Evolutionary conservation across 2,113 vertebrate species (phyloP).

Genomic region (Syngnathoides biaculeatus): DNA sequence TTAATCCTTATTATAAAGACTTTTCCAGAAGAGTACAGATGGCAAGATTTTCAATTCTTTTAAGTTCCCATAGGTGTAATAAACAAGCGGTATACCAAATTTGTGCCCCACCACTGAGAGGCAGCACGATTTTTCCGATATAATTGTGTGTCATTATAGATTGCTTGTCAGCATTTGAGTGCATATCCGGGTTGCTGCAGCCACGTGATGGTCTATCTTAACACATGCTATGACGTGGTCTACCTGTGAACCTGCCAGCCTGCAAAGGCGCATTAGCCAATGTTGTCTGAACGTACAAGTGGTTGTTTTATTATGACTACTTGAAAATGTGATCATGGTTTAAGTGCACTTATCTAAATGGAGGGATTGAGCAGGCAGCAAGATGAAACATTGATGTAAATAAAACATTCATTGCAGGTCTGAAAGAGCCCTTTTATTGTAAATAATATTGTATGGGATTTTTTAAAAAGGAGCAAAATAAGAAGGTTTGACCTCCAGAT

Average conservation of each 20-base stretch:
- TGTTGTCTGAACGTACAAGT: neutral
- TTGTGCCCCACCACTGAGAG: neutral
- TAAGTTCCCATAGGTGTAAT: neutral
- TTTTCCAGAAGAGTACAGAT: neutral
- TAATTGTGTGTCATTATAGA: neutral
- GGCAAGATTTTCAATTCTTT: neutral
- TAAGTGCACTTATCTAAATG: neutral
- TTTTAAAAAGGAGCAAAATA: no score
- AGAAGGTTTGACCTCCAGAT: no score
- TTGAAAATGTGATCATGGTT: neutral
- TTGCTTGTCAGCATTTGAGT: neutral
- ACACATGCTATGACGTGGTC: neutral
- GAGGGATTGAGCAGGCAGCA: neutral
- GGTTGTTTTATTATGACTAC: neutral
- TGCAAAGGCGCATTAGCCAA: neutral
- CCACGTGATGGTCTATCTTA: neutral
- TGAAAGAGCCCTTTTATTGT: no score
- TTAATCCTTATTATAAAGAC: no score
- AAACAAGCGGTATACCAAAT: neutral
- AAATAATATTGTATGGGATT: no score
- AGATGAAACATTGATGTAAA: neutral
- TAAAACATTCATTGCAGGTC: neutral
- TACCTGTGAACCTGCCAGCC: neutral
- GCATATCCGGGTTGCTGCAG: neutral
- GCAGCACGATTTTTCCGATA: neutral